Evolutionary conservation across 92 coral and sea anemone species (phyloP), one percentile per base, ranked within the genome.

Genomic region (Porites evermanni): DNA sequence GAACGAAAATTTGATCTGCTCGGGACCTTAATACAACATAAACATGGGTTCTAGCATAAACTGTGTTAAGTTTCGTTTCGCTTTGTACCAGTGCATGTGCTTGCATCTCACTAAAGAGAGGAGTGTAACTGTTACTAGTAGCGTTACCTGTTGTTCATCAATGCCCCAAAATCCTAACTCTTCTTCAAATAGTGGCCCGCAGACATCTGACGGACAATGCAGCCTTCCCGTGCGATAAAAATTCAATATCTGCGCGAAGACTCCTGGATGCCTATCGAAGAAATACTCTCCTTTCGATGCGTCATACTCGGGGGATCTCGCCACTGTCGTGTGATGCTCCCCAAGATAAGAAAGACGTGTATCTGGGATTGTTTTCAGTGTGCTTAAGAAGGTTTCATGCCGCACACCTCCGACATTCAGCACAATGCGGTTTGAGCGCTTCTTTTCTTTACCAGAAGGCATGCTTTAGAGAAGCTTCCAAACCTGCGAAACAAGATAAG

Each of bases 121-220:
- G 61, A 56, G 16, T 56, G 61, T 56, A 6, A 56, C 16, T 14
- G 61, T 56, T 56, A 56, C 16, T 14, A 56, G 61, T 56, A 38
- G 47, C 19, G 24, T 20, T 90, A 94, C 98, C 91, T 94, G 96
- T 44, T 95, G 88, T 81, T 94, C 94, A 64, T 97, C 98, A 70
- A 97, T 97, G 6, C 99, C 99, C 99, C 99, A 97, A 71, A 92
- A 97, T 53, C 91, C 97, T 10, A 97, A 77, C 86, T 97, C 99
- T 68, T 92, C 92, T 61, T 97, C 98, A 77, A 97, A 97, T 52
- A 97, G 79, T 19, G 99, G 99, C 1, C 99, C 99, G 61, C 99
- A 97, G 4, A 95, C 93, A 53, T 95, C 98, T 21, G 95, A 83
- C 0, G 99, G 99, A 38, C 98, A 95, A 73, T 97, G 99, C 53